Evolutionary conservation across 2,888 invertebrate genomes (phyloP).

Genomic region (Nephrotoma flavescens): DNA sequence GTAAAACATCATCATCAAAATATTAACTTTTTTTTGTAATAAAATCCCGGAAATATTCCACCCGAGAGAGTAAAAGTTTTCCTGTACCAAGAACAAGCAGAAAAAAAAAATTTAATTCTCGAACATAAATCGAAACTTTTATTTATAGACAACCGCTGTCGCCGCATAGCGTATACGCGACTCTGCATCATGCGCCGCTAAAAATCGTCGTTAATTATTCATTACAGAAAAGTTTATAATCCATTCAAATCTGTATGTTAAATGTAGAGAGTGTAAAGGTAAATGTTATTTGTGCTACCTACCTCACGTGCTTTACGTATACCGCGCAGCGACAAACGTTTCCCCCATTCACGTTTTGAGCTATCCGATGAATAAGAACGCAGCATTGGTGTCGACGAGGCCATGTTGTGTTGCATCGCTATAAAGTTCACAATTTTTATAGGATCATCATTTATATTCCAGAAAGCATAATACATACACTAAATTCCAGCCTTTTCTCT

Average conservation of each 20-base stretch:
- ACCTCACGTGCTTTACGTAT: conserved; percentile 47
- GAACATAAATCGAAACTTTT: background rate
- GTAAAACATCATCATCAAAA: background rate
- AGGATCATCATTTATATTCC: no score
- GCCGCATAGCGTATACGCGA: background rate
- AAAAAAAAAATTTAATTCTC: background rate
- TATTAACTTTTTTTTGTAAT: background rate
- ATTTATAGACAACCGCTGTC: background rate
- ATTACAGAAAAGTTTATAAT: background rate
- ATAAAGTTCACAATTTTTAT: background rate
- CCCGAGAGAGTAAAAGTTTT: background rate
- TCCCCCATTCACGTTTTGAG: conserved; percentile 55
- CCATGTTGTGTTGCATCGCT: background rate
- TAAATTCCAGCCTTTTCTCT: background rate
- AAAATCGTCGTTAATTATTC: background rate
- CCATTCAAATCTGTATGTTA: background rate
- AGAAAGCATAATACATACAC: background rate
- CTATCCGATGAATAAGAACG: conserved; percentile 52
- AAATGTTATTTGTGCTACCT: conserved; percentile 18
- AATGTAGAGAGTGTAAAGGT: background rate
- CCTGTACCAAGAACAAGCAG: background rate
- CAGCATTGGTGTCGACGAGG: conserved; percentile 37
- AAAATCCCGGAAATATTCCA: background rate
- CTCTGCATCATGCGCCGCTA: background rate
- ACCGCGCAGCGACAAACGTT: conserved; percentile 55